These are phyloP conservation scores for Hirudo medicinalis DNA, from an alignment of 1,140 invertebrate species.

Conservation along the genomic window DNA sequence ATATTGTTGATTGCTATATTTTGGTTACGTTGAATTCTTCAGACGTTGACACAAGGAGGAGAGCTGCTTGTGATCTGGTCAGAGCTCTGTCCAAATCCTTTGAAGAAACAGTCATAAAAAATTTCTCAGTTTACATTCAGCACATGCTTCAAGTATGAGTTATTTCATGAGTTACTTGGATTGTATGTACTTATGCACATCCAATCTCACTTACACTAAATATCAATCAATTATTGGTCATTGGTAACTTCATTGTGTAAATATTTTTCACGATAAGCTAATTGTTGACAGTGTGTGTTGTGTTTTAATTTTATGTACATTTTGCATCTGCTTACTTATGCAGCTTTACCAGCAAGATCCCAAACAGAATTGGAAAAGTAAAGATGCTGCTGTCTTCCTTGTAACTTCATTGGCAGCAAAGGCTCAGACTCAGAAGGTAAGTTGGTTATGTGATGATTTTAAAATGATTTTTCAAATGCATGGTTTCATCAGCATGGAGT, in stretches of 20 bases:
- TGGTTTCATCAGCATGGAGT: slow-evolving; percentile 56
- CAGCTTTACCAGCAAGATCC: slow-evolving; percentile 67
- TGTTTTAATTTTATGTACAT: not conserved
- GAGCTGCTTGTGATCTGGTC: slow-evolving; percentile 90
- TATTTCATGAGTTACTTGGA: not conserved
- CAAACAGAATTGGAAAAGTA: slow-evolving; percentile 68
- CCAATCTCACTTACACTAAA: not conserved
- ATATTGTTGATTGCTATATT: not conserved
- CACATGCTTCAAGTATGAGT: slow-evolving; percentile 17
- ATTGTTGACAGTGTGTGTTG: not conserved
- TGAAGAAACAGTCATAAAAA: slow-evolving; percentile 77
- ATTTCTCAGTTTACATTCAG: slow-evolving; percentile 73
- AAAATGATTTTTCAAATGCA: not conserved
- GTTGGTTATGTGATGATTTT: not conserved
- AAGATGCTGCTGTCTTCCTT: slow-evolving; percentile 88
- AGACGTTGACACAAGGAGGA: slow-evolving; percentile 83
- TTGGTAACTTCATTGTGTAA: not conserved
- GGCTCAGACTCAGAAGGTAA: slow-evolving; percentile 63
- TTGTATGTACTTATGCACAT: too few relatives aligned
- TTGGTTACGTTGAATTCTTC: not conserved
- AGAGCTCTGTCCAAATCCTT: slow-evolving; percentile 74
- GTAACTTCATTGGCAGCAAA: slow-evolving; percentile 83
- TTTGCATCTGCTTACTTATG: not conserved
- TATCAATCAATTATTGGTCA: not conserved
- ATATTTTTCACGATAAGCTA: too few relatives aligned